Conservation (phyloP, 1,140 invertebrate genomes). For the Pogonognathellus flavescens region DNA sequence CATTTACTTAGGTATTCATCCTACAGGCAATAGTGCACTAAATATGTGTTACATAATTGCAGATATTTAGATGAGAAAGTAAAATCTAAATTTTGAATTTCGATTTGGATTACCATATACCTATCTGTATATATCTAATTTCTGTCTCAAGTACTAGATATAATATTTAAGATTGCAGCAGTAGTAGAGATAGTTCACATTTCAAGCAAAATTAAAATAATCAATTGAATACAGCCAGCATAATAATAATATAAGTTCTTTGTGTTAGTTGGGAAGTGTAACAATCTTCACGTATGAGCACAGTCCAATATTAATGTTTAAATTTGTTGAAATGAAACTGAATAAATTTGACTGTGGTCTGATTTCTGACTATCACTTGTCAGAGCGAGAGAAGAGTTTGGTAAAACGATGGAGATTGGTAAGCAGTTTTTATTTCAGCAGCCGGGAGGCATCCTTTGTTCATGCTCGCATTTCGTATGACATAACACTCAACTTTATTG, state of each 20-base stretch:
- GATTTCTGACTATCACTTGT: conserved; percentile 15
- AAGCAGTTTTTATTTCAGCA: neutral
- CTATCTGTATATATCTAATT: no score
- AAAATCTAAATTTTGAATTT: no score
- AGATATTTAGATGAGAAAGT: no score
- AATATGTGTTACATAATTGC: no score
- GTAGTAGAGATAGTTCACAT: no score
- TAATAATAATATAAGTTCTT: no score
- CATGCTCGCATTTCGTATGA: conserved; percentile 21
- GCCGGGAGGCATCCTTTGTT: conserved; percentile 29
- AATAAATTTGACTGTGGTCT: conserved; percentile 31
- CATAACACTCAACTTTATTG: conserved; percentile 15
- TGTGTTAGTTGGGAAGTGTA: neutral
- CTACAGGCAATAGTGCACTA: no score
- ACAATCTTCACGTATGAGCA: neutral
- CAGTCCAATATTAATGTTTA: no score
- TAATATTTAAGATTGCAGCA: no score
- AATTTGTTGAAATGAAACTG: conserved; percentile 22
- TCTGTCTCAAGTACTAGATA: no score
- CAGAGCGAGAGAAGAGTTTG: conserved; percentile 12
- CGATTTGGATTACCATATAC: no score
- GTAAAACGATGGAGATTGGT: neutral
- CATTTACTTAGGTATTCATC: no score
- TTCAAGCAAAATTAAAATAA: conserved; percentile 7
- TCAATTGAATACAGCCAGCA: neutral